Evolutionary conservation across 2,888 invertebrate species (phyloP).

Genomic region (Sinodicranocentrus sp.): DNA sequence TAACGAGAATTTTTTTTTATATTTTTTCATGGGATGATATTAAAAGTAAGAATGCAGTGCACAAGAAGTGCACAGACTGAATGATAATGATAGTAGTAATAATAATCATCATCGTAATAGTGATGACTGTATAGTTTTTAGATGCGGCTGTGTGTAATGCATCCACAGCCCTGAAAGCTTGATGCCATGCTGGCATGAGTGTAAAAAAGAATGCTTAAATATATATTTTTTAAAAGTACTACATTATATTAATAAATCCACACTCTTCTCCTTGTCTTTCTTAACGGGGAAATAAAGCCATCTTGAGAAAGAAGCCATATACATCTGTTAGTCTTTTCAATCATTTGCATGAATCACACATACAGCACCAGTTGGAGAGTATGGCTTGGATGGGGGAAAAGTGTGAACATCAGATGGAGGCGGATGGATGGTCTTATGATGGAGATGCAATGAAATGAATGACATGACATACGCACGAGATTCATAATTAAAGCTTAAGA

Average conservation of each 20-base stretch:
- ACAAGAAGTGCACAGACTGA: background rate
- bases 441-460: too few species aligned
- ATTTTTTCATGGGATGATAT: background rate
- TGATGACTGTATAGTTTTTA: constrained; percentile 9
- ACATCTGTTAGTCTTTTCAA: background rate
- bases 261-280: background rate
- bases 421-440: too few species aligned
- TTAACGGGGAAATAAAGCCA: background rate
- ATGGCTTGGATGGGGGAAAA: background rate
- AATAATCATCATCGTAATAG: constrained; percentile 17
- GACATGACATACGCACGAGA: too few species aligned
- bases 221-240: too few species aligned
- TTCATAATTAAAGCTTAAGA: too few species aligned
- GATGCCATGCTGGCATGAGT: background rate
- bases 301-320: constrained; percentile 12
- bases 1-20: background rate
- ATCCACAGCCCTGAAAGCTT: too few species aligned
- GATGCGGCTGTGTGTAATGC: background rate
- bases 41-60: background rate
- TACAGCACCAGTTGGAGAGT: background rate
- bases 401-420: background rate
- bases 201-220: background rate
- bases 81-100: constrained; percentile 19
- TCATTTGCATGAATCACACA: constrained; percentile 3
- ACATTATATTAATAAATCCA: constrained; percentile 1